phyloP scores from a whole-genome alignment of 2,113 vertebrate species.

The Pterocles burchelli region DNA sequence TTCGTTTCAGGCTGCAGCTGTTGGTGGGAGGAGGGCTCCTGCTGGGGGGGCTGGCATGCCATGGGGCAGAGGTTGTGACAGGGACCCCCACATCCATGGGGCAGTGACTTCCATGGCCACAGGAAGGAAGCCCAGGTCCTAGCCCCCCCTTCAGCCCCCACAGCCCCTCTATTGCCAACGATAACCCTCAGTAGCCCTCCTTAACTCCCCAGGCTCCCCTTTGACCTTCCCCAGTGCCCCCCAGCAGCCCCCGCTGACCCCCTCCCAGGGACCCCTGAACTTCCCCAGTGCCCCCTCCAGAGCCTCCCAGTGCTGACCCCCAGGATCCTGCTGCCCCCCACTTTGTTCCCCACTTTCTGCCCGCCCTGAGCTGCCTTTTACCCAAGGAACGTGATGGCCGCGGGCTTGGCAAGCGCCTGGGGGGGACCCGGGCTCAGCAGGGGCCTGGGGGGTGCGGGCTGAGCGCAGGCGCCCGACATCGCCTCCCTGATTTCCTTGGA shows the following conservation, averaged over 20 bases:
- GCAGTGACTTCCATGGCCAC: rapidly evolving
- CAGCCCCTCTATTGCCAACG: not conserved
- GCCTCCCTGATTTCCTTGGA: not conserved
- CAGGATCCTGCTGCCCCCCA: not conserved
- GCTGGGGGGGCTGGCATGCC: not conserved
- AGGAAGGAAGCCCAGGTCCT: not conserved
- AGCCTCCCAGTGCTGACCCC: not conserved
- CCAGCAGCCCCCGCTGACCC: not conserved
- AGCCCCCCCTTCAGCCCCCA: not conserved
- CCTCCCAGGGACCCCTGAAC: not conserved
- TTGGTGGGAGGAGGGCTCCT: too few relatives aligned
- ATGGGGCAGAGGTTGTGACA: not conserved
- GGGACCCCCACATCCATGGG: not conserved
- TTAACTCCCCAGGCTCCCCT: too few relatives aligned
- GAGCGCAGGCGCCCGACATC: rapidly evolving
- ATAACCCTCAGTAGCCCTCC: not conserved
- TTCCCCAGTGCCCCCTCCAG: not conserved
- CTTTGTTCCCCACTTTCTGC: not conserved
- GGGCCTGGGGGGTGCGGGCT: not conserved
- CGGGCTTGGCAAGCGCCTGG: not conserved
- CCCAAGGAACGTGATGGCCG: rapidly evolving
- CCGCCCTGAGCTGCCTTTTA: not conserved
- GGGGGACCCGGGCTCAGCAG: not conserved
- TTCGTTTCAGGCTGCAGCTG: not conserved
- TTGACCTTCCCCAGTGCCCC: not conserved